Base-by-base conservation (phyloP, 2,888 invertebrate species). In the Sepiola atlantica region DNA sequence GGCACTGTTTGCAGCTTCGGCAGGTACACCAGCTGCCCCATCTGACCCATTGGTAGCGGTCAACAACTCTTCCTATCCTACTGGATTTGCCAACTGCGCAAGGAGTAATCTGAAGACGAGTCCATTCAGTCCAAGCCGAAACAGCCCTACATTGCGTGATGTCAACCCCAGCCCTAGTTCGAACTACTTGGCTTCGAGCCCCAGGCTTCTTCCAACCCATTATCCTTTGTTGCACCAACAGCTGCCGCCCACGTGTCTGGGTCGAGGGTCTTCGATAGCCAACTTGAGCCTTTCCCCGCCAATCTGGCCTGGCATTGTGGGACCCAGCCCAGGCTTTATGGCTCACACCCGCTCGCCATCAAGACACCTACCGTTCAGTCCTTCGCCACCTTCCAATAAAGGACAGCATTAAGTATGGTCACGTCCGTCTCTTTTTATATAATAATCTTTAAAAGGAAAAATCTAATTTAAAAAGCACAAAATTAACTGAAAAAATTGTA, bases 161-260 rank as follows among this genome's bases (percentile, higher is more conserved):
- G 24, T 16, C 54, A 28, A 45, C n/a, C 45, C 45, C 92, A 92
- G n/a, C 45, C 45, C 45, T n/a, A n/a, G 77, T 0, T n/a, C 32
- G 12, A 77, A 92, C 54, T 54, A 10, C 54, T 92, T 28, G 28
- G 16, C 92, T 55, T 92, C 55, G n/a, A 77, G 77, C 77, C 77
- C 77, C n/a, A 77, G n/a, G 24, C 45, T 92, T 28, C 55, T 92
- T 18, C 54, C 92, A n/a, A 54, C 54, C n/a, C 54, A 54, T 21
- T 54, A 92, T 92, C 92, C 92, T 21, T 24, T 92, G 55, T 54
- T 92, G 92, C 92, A 45, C n/a, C 54, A 92, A n/a, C 92, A 92
- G 92, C n/a, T n/a, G 45, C 16, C 92, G 14, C 54, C n/a, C 4
- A n/a, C 54, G 4, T 77, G 77, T 77, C 16, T 77, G 14, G 77